These are phyloP conservation scores for Epistrophe grossulariae DNA, from an alignment of 2,888 invertebrate genomes.

Conservation along the genomic window DNA sequence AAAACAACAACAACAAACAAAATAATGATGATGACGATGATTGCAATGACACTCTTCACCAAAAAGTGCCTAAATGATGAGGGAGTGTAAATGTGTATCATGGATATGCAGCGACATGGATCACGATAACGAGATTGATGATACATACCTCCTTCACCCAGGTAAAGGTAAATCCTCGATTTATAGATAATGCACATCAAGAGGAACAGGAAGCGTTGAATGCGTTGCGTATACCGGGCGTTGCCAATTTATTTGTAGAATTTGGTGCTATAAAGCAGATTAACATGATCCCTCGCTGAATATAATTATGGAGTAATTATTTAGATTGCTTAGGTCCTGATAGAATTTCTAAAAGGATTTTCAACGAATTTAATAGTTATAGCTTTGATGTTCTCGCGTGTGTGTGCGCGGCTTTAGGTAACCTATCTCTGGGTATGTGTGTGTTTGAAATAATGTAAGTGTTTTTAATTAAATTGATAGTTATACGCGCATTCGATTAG, in stretches of 20 bases:
- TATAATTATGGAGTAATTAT: constrained; percentile 74
- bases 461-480: constrained; percentile 27
- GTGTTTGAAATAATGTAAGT: constrained; percentile 6
- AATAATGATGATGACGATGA: constrained; percentile 67
- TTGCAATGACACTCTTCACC: constrained; percentile 32
- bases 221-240: neutral
- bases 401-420: neutral
- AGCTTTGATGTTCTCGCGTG: constrained; percentile 29
- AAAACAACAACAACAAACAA: constrained; percentile 34
- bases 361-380: constrained; percentile 1
- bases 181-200: constrained; percentile 38
- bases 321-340: constrained; percentile 67
- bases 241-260: constrained; percentile 58
- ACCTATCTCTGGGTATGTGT: neutral
- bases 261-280: constrained; percentile 63
- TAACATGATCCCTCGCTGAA: constrained; percentile 66
- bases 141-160: neutral
- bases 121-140: constrained; percentile 12
- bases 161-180: constrained; percentile 20
- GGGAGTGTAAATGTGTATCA: neutral
- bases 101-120: neutral
- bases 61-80: neutral
- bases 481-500: constrained; percentile 15
- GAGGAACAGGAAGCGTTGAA: constrained; percentile 2
- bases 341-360: constrained; percentile 58